A percentile compares a stretch with the other conserved stretches of the same genome.
Conservation (phyloP, 2,888 invertebrate genomes). For the Lydus trimaculatus region DNA sequence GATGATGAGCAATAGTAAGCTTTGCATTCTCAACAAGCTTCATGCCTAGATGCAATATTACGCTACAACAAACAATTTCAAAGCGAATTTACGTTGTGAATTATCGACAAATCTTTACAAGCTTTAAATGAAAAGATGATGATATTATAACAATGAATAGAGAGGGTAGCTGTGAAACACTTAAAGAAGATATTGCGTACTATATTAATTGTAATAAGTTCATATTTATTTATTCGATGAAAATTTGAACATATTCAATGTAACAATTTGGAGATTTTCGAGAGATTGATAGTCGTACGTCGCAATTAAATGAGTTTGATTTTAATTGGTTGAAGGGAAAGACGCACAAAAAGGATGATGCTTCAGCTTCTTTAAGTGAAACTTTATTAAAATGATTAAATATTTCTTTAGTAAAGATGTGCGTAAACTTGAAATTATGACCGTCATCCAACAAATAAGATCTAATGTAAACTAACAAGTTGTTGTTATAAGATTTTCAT, state of each 20-base stretch:
- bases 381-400: conserved; percentile 23
- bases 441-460: conserved; percentile 17
- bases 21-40: conserved; percentile 11
- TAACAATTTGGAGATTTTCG: background rate
- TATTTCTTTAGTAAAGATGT: conserved; percentile 23
- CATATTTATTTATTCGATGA: background rate
- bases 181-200: background rate
- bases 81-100: conserved; percentile 11
- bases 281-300: background rate
- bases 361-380: background rate
- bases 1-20: conserved; percentile 8
- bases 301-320: background rate
- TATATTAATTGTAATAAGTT: background rate
- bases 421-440: conserved; percentile 19
- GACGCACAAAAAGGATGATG: background rate
- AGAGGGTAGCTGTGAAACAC: background rate
- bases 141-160: background rate
- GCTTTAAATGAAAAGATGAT: background rate
- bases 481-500: conserved; percentile 23
- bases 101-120: conserved; percentile 10
- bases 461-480: conserved; percentile 23
- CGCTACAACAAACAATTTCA: conserved; percentile 10
- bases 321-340: background rate
- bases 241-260: background rate
- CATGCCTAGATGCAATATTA: conserved; percentile 9